Conservation (phyloP, 2,888 invertebrate genomes). For the Caenorhabditis panamensis region DNA sequence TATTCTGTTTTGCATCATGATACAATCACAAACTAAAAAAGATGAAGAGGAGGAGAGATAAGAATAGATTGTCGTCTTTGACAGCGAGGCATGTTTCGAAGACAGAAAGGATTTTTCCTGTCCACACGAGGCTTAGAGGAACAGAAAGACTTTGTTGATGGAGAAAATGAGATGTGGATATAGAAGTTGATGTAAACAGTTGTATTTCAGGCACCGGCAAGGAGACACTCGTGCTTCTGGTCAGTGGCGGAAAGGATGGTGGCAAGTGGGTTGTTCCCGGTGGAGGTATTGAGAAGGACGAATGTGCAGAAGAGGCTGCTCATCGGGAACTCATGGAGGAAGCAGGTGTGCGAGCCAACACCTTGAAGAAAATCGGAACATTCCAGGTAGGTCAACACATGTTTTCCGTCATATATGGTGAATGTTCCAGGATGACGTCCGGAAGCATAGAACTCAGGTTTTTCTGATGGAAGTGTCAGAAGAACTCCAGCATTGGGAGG, state of each 20-base stretch:
- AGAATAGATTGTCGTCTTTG: constrained; percentile 20
- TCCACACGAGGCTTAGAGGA: constrained; percentile 10
- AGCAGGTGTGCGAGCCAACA: constrained; percentile 93
- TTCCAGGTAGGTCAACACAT: constrained; percentile 87
- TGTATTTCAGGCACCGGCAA: constrained; percentile 64
- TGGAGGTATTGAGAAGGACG: constrained; percentile 93
- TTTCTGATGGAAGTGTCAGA: constrained; percentile 74
- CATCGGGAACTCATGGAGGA: constrained; percentile 95
- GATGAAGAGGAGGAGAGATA: constrained; percentile 28
- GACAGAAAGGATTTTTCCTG: constrained; percentile 13
- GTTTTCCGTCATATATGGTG: neutral
- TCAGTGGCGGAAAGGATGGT: constrained; percentile 74
- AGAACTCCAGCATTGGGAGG: constrained; percentile 76
- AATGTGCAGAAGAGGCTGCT: constrained; percentile 92
- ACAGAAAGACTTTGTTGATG: constrained; percentile 2
- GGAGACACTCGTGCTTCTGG: constrained; percentile 70
- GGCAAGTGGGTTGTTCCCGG: constrained; percentile 92
- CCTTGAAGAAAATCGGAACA: constrained; percentile 92
- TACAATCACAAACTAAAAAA: constrained; percentile 9
- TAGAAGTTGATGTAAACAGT: neutral
- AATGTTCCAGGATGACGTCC: constrained; percentile 75
- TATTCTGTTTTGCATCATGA: constrained; percentile 5
- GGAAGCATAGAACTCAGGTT: constrained; percentile 75
- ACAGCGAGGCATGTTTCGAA: constrained; percentile 33
- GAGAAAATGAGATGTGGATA: constrained; percentile 1